Evolutionary conservation across 2,888 invertebrate genomes (phyloP), one percentile per base, ranked within the genome.

Genomic region (Brachynemurus nebulosus): DNA sequence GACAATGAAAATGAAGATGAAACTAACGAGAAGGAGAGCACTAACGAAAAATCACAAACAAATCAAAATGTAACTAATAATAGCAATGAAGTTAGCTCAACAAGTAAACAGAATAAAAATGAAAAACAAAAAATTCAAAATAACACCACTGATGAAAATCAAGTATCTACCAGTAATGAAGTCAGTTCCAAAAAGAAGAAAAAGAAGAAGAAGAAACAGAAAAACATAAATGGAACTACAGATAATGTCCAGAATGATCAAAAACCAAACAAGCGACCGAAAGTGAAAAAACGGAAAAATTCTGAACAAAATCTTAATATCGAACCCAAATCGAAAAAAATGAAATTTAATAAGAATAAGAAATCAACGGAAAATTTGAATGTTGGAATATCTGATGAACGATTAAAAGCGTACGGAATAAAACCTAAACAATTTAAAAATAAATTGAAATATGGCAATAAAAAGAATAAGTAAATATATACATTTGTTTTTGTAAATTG

Each of bases 381-480:
- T 33, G 41, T 57, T 42, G 58, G 52, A 9, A 59, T 84, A 19
- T 78, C 86, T 2, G 86, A 90, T 61, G 82, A 85, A 51, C 74
- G 96, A 51, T 69, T 97, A 7, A 76, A 80, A 57, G 92, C 92
- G 0, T 97, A 88, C 61, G 95, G 93, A 43, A 75, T 93, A 30
- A 92, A 91, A 68, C 91, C 91, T 1, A 88, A 84, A 57, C 90
- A 88, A 59, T 88, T 83, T 55, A 81, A 79, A 58, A 80, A 80
- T 57, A 83, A 80, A 62, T 64, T 82, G 50, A 82, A 79, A 59
- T 83, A 80, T 20, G 37, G 37, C n/a, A 16, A 11, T 18, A 17
- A 37, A 16, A 37, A 37, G n/a, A 37, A 37, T n/a, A 18, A 37
- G 20, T 37, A 6, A 37, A 19, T 12, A 30, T 30, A 14, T 30